Percentiles rank a stretch among this genome's conserved stretches.
Evolutionary conservation across 2,797 vertebrate species (phyloP).

Genomic region (Megaceryle alcyon): DNA sequence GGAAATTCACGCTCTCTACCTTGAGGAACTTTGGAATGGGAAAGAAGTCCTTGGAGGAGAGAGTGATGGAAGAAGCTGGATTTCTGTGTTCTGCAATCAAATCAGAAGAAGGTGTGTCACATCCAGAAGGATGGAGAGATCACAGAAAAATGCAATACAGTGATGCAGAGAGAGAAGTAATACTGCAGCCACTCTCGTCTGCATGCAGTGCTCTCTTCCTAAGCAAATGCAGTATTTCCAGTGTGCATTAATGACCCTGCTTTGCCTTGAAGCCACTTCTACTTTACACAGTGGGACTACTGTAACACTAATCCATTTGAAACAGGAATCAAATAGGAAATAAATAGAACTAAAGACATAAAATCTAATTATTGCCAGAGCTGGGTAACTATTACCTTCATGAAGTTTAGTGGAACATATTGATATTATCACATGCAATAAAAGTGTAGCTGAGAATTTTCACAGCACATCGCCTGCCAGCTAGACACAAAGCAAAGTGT

Average conservation of each 20-base stretch:
- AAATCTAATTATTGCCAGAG: background rate
- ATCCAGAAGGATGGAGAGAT: background rate
- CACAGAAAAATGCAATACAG: background rate
- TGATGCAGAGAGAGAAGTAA: background rate
- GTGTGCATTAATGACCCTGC: background rate
- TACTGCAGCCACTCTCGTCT: background rate
- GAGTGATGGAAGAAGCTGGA: conserved; percentile 72
- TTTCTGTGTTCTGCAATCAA: conserved; percentile 70
- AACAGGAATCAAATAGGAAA: background rate
- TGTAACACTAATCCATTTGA: background rate
- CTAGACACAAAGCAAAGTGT: background rate
- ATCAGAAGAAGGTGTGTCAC: conserved; percentile 67
- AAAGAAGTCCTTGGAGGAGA: conserved; percentile 82
- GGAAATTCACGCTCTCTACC: conserved; percentile 73
- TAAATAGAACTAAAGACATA: background rate
- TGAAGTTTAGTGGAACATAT: background rate
- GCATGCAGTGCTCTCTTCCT: background rate
- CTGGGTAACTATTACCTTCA: background rate
- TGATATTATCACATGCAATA: background rate
- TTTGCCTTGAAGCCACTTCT: background rate
- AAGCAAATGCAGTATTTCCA: background rate
- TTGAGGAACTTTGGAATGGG: conserved; percentile 82
- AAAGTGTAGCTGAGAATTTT: background rate
- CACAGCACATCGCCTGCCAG: background rate
- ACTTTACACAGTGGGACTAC: background rate